These are phyloP conservation scores for Mus musculus DNA, from an alignment of 2,113 vertebrate species.

Conservation along the genomic window DNA sequence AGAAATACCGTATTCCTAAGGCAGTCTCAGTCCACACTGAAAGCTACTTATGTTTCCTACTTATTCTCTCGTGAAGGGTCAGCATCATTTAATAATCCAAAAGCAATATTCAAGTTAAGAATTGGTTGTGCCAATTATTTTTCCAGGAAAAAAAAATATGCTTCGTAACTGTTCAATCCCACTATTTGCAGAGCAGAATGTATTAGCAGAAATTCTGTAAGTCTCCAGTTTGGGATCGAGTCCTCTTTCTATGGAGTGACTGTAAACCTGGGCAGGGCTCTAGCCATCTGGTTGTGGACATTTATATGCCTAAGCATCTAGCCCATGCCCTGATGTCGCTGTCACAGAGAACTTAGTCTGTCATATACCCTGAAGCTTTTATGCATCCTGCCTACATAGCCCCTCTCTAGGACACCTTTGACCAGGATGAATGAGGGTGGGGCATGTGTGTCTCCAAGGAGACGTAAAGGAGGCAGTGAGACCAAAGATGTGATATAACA, in stretches of 20 bases:
- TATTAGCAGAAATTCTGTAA: not conserved
- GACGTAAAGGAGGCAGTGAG: not conserved
- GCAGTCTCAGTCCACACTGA: not conserved
- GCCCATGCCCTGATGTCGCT: not conserved
- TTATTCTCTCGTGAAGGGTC: not conserved
- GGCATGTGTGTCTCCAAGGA: not conserved
- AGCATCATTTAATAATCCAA: conserved; percentile 37
- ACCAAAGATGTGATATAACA: not conserved
- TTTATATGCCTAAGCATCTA: not conserved
- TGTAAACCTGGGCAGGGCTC: not conserved
- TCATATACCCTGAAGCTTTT: not conserved
- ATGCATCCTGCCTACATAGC: not conserved
- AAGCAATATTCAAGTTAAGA: not conserved
- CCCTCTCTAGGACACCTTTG: not conserved
- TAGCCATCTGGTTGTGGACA: not conserved
- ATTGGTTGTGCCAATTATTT: not conserved
- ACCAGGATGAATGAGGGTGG: not conserved
- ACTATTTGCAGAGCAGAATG: not conserved
- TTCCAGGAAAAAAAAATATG: not conserved
- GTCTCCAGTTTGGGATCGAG: not conserved
- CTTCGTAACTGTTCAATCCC: not conserved
- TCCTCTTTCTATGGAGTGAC: not conserved
- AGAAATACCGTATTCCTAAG: not conserved
- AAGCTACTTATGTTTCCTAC: not conserved
- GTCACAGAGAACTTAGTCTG: too few species aligned